Percentiles rank a stretch among this genome's conserved stretches.
Conservation (phyloP, 2,113 vertebrate species). For the Naja naja region DNA sequence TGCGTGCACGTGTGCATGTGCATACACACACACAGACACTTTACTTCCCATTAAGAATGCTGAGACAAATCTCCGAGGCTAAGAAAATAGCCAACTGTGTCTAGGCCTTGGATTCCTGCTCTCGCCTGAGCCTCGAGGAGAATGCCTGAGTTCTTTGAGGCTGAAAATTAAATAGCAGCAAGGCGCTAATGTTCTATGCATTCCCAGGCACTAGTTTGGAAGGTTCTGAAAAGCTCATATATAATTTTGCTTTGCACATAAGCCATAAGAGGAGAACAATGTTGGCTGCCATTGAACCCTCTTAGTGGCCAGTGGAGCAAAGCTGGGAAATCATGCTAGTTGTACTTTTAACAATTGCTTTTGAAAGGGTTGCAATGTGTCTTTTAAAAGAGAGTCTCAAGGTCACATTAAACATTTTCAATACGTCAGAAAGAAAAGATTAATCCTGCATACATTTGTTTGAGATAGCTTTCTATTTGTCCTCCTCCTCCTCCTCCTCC, state of each 20-base stretch:
- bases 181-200: conserved; percentile 40
- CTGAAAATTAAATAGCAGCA: conserved; percentile 71
- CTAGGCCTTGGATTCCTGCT: conserved; percentile 65
- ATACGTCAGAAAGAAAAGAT: conserved; percentile 38
- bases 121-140: conserved; percentile 64
- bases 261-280: conserved; percentile 24
- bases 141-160: conserved; percentile 67
- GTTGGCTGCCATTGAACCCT: conserved; percentile 38
- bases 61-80: conserved; percentile 58
- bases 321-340: conserved; percentile 50
- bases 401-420: conserved; percentile 60
- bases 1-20: no score
- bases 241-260: conserved; percentile 58
- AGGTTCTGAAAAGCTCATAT: conserved; percentile 48
- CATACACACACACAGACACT: background rate
- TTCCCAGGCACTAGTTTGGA: conserved; percentile 42
- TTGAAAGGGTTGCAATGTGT: conserved; percentile 21
- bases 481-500: background rate
- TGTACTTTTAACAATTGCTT: conserved; percentile 58
- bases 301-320: conserved; percentile 45
- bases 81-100: conserved; percentile 55
- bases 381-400: conserved; percentile 49
- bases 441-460: conserved; percentile 46
- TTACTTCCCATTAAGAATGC: conserved; percentile 46
- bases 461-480: background rate